Base-by-base conservation (phyloP, 2,888 invertebrate species). In the Myopa testacea region DNA sequence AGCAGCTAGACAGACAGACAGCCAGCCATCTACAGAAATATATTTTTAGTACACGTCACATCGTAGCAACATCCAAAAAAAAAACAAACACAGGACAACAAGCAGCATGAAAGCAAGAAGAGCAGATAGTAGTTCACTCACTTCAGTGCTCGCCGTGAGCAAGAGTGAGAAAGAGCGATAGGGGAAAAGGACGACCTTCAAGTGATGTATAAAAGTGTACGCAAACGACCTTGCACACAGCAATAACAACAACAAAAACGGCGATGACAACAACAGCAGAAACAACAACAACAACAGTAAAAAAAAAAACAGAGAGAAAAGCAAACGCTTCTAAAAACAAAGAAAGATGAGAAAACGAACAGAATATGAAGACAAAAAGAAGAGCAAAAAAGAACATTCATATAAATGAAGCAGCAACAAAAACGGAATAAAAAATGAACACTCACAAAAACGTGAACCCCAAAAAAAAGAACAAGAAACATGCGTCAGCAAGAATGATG, bases 111-210 rank as follows among this genome's bases (percentile, higher is more conserved):
- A 16, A 12, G 50, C 34, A 55, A 19, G 65, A 68, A 38, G 78
- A 78, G 76, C 78, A 76, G 80, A 65, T 12, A 65, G 69, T 58
- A 67, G 58, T 62, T 38, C 38, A 55, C 16, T n/a, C 14, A 12
- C 14, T n/a, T 74, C 12, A 26, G 34, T 63, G 45, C 62, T 34
- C 38, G 67, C 70, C 8, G 3, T 45, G n/a, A 65, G 38, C 4
- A 12, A 34, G 69, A 69, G 26, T 52, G 52, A 67, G 75, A 75
- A 12, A 62, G 62, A 37, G 38, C 55, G 81, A 80, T 83, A 45
- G 45, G 3, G 83, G 84, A 81, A 81, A 89, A 88, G 88, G 89
- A 89, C 89, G 89, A 89, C 89, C 89, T 89, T 89, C 89, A 89
- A 89, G 86, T 86, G 86, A 88, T 88, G 87, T 85, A 87, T 87